phyloP scores from a whole-genome alignment of 2,113 vertebrate genomes.

The Dendrocopos noguchii region DNA sequence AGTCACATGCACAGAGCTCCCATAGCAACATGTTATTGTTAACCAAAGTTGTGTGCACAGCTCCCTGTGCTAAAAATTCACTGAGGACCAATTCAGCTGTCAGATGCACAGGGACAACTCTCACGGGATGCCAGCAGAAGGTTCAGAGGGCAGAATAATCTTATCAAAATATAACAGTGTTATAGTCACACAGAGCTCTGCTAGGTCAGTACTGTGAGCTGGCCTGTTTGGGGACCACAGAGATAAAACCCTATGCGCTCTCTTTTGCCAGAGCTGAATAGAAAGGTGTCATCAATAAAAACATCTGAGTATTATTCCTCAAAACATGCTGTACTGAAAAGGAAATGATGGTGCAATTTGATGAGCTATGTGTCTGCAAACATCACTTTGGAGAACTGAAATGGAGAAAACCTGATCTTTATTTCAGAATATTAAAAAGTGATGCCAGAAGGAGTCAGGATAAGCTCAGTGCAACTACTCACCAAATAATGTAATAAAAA shows the following conservation, averaged over 20 bases:
- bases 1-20: slow-evolving; percentile 3
- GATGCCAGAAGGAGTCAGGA: not conserved
- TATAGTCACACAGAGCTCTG: not conserved
- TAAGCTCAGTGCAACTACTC: not conserved
- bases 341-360: not conserved
- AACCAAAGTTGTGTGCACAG: slow-evolving; percentile 41
- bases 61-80: slow-evolving; percentile 57
- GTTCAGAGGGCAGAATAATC: slow-evolving; percentile 21
- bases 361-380: not conserved
- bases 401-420: not conserved
- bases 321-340: not conserved
- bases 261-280: not conserved
- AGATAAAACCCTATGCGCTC: not conserved
- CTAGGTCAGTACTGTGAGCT: not conserved
- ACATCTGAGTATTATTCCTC: not conserved
- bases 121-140: not conserved
- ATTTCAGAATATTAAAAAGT: not conserved
- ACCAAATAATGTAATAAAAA: not conserved
- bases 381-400: not conserved
- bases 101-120: slow-evolving; percentile 23
- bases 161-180: not conserved
- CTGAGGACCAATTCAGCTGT: slow-evolving; percentile 48
- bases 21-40: slow-evolving; percentile 63
- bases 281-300: not conserved
- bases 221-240: not conserved